These are phyloP conservation scores for Cryptops parisi DNA, from an alignment of 2,888 invertebrate species.

Conservation along the genomic window DNA sequence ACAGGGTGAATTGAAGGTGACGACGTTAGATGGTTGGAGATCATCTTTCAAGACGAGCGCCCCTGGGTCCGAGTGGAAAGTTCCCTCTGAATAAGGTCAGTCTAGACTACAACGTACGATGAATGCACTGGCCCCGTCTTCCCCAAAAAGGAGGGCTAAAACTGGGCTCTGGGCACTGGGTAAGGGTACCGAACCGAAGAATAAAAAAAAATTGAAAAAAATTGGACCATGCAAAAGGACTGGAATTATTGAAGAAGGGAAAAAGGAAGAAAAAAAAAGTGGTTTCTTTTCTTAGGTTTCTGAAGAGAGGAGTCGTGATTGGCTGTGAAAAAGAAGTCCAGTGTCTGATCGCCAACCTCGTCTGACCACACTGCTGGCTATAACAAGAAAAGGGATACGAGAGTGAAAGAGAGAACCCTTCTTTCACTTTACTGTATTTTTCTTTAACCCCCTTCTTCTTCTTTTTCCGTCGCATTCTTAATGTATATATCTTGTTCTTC, in stretches of 20 bases:
- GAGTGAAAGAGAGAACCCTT: too few relatives aligned
- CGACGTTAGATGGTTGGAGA: not conserved
- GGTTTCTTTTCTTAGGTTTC: not conserved
- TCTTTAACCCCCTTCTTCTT: too few relatives aligned
- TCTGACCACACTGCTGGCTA: not conserved
- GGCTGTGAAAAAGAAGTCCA: not conserved
- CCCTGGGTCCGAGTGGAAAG: not conserved
- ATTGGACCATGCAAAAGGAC: not conserved
- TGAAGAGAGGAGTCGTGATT: not conserved
- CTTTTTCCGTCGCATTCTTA: too few relatives aligned
- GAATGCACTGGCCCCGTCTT: not conserved
- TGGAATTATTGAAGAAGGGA: not conserved
- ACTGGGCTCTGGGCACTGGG: not conserved
- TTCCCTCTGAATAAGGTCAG: not conserved
- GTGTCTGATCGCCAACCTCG: not conserved
- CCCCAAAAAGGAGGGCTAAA: not conserved
- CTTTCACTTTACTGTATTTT: too few relatives aligned
- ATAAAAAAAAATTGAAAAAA: not conserved
- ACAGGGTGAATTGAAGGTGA: not conserved
- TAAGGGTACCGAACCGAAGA: not conserved
- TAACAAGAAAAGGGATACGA: too few relatives aligned
- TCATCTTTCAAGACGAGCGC: not conserved
- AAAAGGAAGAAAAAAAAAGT: not conserved
- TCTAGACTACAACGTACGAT: not conserved
- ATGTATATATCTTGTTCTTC: too few relatives aligned